These are phyloP conservation scores for Odontocerum albicorne DNA, from an alignment of 2,888 invertebrate genomes.

Conservation along the genomic window DNA sequence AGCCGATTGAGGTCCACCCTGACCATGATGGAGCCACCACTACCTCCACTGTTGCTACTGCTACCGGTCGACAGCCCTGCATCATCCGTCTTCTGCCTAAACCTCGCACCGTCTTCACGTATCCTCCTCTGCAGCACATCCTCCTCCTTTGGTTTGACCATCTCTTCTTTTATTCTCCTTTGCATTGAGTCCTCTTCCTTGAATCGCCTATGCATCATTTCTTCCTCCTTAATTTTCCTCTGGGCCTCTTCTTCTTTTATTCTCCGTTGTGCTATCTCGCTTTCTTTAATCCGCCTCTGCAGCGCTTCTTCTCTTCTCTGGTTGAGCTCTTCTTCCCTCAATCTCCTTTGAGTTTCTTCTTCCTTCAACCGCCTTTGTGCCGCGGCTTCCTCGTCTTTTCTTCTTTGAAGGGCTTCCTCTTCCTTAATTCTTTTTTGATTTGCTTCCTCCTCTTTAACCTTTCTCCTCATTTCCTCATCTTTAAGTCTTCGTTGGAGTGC, in stretches of 20 bases:
- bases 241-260: conserved; percentile 33
- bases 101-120: conserved; percentile 40
- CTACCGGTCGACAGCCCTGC: conserved; percentile 41
- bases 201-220: conserved; percentile 12
- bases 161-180: conserved; percentile 25
- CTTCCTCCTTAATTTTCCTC: conserved; percentile 27
- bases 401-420: conserved; percentile 34
- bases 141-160: conserved; percentile 20
- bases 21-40: conserved; percentile 47
- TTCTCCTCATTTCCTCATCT: conserved; percentile 35
- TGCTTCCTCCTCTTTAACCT: conserved; percentile 26
- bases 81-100: conserved; percentile 37
- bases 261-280: conserved; percentile 32
- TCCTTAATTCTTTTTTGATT: conserved; percentile 36
- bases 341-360: conserved; percentile 33
- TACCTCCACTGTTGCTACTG: conserved; percentile 41
- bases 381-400: conserved; percentile 22
- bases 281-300: conserved; percentile 30
- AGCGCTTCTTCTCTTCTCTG: conserved; percentile 22
- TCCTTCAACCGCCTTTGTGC: conserved; percentile 29
- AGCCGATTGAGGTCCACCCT: conserved; percentile 48
- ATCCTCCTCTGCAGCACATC: conserved; percentile 24
- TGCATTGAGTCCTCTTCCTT: conserved; percentile 25
- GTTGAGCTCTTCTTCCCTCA: conserved; percentile 36
- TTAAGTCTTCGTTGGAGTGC: conserved; percentile 36